Evolutionary conservation across 2,113 vertebrate genomes (phyloP), one percentile per base, ranked within the genome.

Genomic region (Podilymbus podiceps): DNA sequence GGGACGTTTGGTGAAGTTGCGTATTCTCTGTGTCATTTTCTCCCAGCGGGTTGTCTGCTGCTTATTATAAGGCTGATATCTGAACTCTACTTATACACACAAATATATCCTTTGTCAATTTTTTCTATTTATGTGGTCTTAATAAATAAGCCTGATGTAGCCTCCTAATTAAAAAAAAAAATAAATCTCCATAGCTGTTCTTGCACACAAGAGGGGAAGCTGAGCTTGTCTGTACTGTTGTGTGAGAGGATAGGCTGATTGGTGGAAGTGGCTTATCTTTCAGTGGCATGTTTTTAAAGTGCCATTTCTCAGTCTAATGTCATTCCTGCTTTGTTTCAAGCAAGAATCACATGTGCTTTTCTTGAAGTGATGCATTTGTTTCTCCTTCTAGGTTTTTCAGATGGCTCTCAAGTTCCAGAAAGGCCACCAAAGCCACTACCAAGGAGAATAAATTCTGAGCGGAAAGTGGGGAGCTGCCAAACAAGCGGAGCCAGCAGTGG

Each of bases 361-460:
- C 8, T 9, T 27, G 28, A 35, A 52, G 47, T 63, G 66, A 38
- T 22, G 21, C 24, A 3, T 60, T 67, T 47, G 44, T 85, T 82
- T 95, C 90, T 84, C 93, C 91, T 83, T 87, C 28, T 96, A 99
- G 99, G 98, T 59, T 98, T 98, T 33, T 96, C 96, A 1, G 99
- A 99, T 31, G 85, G 97, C 28, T 97, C 96, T 56, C 99, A 99
- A 72, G 99, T 98, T 55, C 99, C 99, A 4, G 99, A 99, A 90
- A 98, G 99, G 93, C 99, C 99, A 0, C 99, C 99, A 0, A 99
- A 99, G 94, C 99, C 99, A 0, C 98, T 99, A 44, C 99, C 99
- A 20, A 98, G 99, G 73, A 97, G 99, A 66, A 99, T 99, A 73
- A 99, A 99, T 90, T 99, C 99, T 0, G 99, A 99, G 92, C 98